Evolutionary conservation across 2,888 invertebrate species (phyloP).

Genomic region (Lingula anatina): DNA sequence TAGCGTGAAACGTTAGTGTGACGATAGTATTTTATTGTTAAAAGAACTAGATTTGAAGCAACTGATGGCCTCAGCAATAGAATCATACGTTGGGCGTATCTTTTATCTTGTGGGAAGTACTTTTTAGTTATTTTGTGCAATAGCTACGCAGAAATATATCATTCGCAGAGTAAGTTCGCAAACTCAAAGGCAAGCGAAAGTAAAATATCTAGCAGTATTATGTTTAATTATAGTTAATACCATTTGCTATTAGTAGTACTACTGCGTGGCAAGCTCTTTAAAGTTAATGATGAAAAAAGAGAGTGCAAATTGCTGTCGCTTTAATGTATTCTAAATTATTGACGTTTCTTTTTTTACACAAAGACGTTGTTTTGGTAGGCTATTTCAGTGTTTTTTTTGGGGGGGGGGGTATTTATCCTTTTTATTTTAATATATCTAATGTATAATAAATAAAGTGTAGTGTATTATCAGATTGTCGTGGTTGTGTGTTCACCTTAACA

Average conservation of each 20-base stretch:
- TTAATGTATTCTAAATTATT: no score
- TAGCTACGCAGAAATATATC: no score
- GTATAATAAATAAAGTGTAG: neutral
- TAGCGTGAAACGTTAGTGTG: neutral
- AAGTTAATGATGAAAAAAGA: no score
- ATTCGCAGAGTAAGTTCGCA: no score
- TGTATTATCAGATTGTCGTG: neutral
- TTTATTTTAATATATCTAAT: no score
- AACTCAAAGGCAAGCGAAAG: no score
- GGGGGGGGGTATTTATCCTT: neutral
- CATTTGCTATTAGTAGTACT: no score
- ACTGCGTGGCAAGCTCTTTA: no score
- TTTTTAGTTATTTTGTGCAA: no score
- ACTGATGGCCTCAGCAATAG: slow-evolving; percentile 75
- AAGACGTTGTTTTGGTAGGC: neutral
- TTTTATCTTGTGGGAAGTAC: slow-evolving; percentile 54
- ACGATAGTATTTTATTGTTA: neutral
- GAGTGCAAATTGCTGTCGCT: no score
- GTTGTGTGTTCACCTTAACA: slow-evolving; percentile 7
- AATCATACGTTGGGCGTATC: slow-evolving; percentile 80
- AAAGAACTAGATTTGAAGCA: neutral
- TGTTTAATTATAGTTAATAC: no score
- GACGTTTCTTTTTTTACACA: neutral
- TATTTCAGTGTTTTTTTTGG: neutral
- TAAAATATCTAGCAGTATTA: no score